phyloP scores from a whole-genome alignment of 2,797 vertebrate genomes.

The Gobionotothen gibberifrons region DNA sequence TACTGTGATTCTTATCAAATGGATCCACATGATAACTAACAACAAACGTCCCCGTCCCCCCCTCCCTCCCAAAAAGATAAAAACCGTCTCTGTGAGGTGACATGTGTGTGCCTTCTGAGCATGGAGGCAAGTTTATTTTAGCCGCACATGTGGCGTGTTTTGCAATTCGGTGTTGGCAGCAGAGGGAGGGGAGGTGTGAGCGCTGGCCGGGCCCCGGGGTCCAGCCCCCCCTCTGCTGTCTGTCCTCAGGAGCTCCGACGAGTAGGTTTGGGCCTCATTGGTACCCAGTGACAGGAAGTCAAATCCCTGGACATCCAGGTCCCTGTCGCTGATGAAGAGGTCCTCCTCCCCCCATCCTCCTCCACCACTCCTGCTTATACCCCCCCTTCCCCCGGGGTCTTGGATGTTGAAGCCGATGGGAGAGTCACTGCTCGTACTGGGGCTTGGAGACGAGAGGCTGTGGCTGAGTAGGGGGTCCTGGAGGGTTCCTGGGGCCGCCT shows the following conservation, averaged over 20 bases:
- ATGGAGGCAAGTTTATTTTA: constrained; percentile 85
- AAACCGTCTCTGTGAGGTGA: constrained; percentile 63
- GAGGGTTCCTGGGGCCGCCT: constrained; percentile 76
- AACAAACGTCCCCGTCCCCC: constrained; percentile 38
- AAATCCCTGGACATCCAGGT: constrained; percentile 87
- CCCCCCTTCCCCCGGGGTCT: constrained; percentile 61
- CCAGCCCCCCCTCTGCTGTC: constrained; percentile 86
- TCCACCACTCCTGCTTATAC: constrained; percentile 68
- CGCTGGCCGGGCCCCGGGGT: constrained; percentile 73
- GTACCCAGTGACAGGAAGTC: constrained; percentile 85
- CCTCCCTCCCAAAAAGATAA: constrained; percentile 60
- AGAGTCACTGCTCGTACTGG: constrained; percentile 79
- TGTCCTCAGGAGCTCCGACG: constrained; percentile 91
- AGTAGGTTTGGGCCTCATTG: constrained; percentile 84
- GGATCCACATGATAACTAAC: constrained; percentile 72
- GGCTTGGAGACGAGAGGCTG: constrained; percentile 77
- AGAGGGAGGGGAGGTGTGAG: constrained; percentile 66
- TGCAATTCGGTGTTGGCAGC: constrained; percentile 88
- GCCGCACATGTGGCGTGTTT: constrained; percentile 91
- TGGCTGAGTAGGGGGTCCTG: constrained; percentile 81
- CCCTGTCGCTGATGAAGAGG: constrained; percentile 95
- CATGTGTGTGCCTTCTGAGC: constrained; percentile 40
- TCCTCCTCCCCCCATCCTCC: constrained; percentile 93
- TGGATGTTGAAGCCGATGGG: constrained; percentile 85
- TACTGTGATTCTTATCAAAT: constrained; percentile 79